A percentile compares a stretch with the other conserved stretches of the same genome.
Evolutionary conservation across 2,888 invertebrate genomes (phyloP).

Genomic region (Phyto melanocephala): DNA sequence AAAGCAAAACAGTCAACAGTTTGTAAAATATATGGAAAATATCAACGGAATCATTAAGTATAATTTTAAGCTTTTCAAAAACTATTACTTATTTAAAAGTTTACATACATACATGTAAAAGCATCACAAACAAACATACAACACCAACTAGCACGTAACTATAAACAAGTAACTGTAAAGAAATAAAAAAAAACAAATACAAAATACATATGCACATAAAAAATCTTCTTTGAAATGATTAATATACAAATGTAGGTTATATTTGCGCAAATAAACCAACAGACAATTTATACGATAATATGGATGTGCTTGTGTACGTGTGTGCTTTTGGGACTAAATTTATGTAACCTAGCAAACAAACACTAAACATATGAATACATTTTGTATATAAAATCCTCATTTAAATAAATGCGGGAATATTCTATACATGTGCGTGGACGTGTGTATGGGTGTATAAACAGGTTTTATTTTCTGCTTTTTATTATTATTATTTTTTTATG

Average conservation of each 20-base stretch:
- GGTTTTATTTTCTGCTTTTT: background rate
- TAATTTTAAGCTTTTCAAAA: background rate
- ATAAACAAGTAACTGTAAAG: background rate
- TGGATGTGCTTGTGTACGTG: background rate
- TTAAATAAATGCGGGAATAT: conserved; percentile 2
- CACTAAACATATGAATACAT: background rate
- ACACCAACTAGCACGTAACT: background rate
- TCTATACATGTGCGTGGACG: background rate
- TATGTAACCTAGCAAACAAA: background rate
- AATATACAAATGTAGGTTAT: conserved; percentile 14
- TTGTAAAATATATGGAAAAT: conserved; percentile 15
- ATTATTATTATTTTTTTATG: background rate
- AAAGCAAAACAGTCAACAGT: background rate
- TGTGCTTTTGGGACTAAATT: background rate
- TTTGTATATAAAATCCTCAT: background rate
- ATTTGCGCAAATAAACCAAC: background rate
- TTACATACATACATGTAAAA: background rate
- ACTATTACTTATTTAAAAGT: background rate
- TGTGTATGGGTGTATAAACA: background rate
- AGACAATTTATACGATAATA: background rate
- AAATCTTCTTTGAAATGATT: conserved; percentile 2
- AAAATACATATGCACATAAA: background rate
- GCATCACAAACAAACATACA: background rate
- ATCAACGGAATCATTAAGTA: background rate
- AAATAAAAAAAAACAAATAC: background rate